Evolutionary conservation across 2,797 vertebrate species (phyloP), one percentile per base, ranked within the genome.

Genomic region (Gambelia wislizenii): DNA sequence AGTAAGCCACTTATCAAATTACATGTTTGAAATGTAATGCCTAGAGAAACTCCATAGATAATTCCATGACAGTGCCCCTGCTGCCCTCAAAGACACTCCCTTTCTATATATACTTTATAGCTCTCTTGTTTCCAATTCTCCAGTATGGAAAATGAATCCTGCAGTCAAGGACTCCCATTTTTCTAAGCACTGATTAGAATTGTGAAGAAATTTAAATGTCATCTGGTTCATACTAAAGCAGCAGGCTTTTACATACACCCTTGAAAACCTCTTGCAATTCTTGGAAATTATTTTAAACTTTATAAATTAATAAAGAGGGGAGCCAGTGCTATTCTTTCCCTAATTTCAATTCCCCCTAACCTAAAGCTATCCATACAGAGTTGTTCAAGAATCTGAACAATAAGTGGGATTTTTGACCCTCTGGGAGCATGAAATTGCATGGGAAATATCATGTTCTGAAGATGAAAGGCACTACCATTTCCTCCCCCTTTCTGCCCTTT

Each of bases 381-480:
- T 61, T 91, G 22, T n/a, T 30, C 61, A 75, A 80, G 85, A 78
- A 10, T 27, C 54, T 77, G 22, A 84, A 81, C 83, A 88, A 4
- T 39, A n/a, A 70, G 14, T n/a, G n/a, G 5, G 9, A 78, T n/a
- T 0, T 39, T 18, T 39, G 10, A 6, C 8, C 54, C 86, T 87
- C 52, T 79, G 86, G 22, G 3, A 91, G 44, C 16, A 67, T 87
- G 12, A 91, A 93, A 90, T 85, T 82, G n/a, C 69, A 30, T 67
- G 4, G 61, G 67, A 90, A 91, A 89, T 92, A 84, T 0, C 0
- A 78, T 87, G 14, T 7, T 69, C 89, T 39, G 47, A 77, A 76
- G 25, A 16, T 93, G 56, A 93, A 87, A 89, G 70, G 80, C 20
- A 79, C 78, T 61, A 52, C 2, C 2, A 13, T 89, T 85, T 90